Percentiles rank a stretch among this genome's conserved stretches.
Evolutionary conservation across 1,140 invertebrate species (phyloP).

Genomic region (Pseudomyrmex concolor): DNA sequence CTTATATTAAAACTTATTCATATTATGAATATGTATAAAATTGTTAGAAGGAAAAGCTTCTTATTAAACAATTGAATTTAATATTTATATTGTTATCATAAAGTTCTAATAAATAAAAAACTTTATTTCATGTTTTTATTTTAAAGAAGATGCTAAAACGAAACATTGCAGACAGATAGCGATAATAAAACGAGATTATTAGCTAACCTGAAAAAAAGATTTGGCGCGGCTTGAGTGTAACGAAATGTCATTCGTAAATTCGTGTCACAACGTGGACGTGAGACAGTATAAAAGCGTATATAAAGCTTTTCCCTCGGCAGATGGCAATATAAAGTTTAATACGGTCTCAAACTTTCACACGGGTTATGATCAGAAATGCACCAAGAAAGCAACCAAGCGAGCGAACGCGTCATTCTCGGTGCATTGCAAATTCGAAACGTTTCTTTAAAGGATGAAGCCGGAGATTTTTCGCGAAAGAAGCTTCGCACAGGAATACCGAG

Average conservation of each 20-base stretch:
- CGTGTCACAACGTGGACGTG: conserved; percentile 18
- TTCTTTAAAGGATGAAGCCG: conserved; percentile 54
- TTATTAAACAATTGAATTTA: not conserved
- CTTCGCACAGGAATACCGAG: conserved; percentile 49
- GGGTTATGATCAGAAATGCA: conserved; percentile 64
- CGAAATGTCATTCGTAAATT: conserved; percentile 64
- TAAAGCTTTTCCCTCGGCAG: conserved; percentile 42
- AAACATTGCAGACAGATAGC: not conserved
- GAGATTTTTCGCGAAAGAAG: conserved; percentile 32
- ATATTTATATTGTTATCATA: not conserved
- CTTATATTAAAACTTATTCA: no score
- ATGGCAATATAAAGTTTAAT: conserved; percentile 68
- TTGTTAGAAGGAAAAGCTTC: no score
- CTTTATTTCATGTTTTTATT: not conserved
- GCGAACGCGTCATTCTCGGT: not conserved
- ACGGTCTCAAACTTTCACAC: conserved; percentile 58
- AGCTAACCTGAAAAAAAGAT: conserved; percentile 31
- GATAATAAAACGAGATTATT: conserved; percentile 12
- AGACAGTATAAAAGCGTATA: conserved; percentile 57
- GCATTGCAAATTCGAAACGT: conserved; percentile 67
- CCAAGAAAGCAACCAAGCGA: not conserved
- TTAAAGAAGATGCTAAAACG: not conserved
- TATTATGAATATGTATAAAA: no score
- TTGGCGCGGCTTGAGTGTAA: conserved; percentile 5
- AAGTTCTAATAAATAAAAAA: not conserved